Base-by-base conservation (phyloP, 2,888 invertebrate species). In the Cacoxenus indagator region DNA sequence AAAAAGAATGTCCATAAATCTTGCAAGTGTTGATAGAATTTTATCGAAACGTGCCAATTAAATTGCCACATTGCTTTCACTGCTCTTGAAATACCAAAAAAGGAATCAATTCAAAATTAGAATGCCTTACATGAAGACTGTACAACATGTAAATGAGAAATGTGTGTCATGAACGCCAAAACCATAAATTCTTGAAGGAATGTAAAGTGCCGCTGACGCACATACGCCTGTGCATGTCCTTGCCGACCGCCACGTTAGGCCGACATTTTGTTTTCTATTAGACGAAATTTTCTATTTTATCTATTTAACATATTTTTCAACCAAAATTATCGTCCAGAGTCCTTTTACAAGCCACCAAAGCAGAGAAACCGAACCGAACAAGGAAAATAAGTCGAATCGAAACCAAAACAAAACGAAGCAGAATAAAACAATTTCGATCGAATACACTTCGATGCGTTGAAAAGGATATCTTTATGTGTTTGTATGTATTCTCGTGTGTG, bases 391-490 rank as follows among this genome's bases (percentile, higher is more conserved):
- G 14, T 48, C 59, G 64, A 67, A 70, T 24, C 27, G 67, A 65
- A 64, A 55, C 31, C 43, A 17, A 59, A 43, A 68, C 67, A 72
- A 69, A 73, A 69, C 70, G 71, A 67, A 71, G 74, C 70, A 71
- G 76, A 79, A 78, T 76, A 76, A 77, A 81, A 75, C 78, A 79
- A 82, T 79, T 83, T 81, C 79, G 74, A 82, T 83, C 73, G 75
- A 76, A 81, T 75, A n/a, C 55, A 55, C 26, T 9, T 27, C 14
- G n/a, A 26, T 27, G 24, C 55, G 55, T 55, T 55, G 55, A 55
- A 55, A 27, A 17, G 37, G 8, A 37, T 37, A 37, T 37, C 37
- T 37, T 37, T 37, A 37, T 37, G 37, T 37, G 37, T 37, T 14
- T 37, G 37, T 37, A 8, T 37, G 5, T 37, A 8, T 31, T 4